Conservation (phyloP, 2,888 invertebrate species). For the Macaria notata region DNA sequence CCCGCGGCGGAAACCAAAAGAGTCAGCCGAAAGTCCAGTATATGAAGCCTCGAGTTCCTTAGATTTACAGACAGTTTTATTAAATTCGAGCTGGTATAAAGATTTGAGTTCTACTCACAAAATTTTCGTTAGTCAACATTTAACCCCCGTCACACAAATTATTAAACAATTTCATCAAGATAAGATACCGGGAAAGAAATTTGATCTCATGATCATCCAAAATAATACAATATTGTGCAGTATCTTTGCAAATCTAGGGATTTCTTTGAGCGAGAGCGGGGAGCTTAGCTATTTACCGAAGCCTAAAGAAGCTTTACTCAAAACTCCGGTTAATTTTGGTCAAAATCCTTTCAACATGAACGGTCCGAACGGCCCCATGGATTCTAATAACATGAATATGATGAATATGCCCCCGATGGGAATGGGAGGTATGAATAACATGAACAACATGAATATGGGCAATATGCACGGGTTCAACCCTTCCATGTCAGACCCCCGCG, state of each 20-base stretch:
- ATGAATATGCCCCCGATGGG: conserved; percentile 59
- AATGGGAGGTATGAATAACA: conserved; percentile 64
- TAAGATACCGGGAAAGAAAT: conserved; percentile 75
- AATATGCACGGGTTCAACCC: conserved; percentile 71
- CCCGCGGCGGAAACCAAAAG: conserved; percentile 75
- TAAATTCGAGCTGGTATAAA: conserved; percentile 87
- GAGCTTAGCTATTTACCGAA: conserved; percentile 76
- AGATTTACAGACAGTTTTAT: conserved; percentile 84
- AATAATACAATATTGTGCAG: conserved; percentile 78
- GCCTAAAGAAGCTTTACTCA: conserved; percentile 72
- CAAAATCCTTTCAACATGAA: conserved; percentile 60
- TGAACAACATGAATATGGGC: conserved; percentile 61
- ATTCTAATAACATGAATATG: conserved; percentile 65
- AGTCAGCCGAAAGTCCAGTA: conserved; percentile 46
- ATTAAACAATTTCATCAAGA: conserved; percentile 84
- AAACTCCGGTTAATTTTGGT: conserved; percentile 68
- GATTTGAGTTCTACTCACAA: conserved; percentile 88
- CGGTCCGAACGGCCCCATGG: conserved; percentile 54
- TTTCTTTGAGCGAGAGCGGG: conserved; percentile 82
- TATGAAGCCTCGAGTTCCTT: conserved; percentile 59
- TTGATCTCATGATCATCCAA: conserved; percentile 78
- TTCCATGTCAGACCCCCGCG: conserved; percentile 70
- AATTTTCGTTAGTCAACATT: conserved; percentile 86
- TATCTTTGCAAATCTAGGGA: conserved; percentile 84
- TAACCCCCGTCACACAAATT: conserved; percentile 83